These are phyloP conservation scores for Varanus salvator DNA, from an alignment of 2,113 vertebrate species.

Conservation along the genomic window DNA sequence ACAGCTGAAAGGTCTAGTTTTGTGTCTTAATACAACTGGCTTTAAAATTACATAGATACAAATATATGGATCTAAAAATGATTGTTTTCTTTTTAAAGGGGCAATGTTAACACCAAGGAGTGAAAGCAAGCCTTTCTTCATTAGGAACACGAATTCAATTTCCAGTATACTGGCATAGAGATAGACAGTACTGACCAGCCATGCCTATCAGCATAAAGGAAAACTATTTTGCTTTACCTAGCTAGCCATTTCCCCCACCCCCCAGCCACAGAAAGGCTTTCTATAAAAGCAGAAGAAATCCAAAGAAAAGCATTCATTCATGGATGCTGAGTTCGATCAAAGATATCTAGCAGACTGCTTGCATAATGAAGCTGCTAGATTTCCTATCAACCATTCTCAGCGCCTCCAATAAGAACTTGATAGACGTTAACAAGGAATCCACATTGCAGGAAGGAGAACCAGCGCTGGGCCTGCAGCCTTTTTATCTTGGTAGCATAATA, in stretches of 20 bases:
- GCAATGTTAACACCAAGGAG: background rate
- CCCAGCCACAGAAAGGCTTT: background rate
- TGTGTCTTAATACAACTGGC: too few relatives aligned
- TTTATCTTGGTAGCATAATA: background rate
- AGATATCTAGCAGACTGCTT: background rate
- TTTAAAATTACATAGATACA: too few relatives aligned
- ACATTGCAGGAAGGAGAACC: background rate
- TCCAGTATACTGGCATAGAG: background rate
- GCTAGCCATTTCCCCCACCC: background rate
- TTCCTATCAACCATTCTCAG: background rate
- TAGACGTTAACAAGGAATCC: background rate
- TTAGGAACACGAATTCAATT: too few relatives aligned
- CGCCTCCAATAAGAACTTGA: background rate
- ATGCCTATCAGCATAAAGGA: background rate
- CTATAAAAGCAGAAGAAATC: background rate
- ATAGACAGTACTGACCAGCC: constrained; percentile 14
- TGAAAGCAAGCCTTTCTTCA: background rate
- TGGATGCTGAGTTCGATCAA: background rate
- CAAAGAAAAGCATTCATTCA: background rate
- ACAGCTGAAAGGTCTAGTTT: background rate
- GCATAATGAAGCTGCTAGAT: background rate
- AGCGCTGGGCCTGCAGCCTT: background rate
- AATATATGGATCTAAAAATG: background rate
- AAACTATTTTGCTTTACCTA: background rate
- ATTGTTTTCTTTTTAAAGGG: background rate